Evolutionary conservation across 2,113 vertebrate genomes (phyloP).

Genomic region (Columba janthina): DNA sequence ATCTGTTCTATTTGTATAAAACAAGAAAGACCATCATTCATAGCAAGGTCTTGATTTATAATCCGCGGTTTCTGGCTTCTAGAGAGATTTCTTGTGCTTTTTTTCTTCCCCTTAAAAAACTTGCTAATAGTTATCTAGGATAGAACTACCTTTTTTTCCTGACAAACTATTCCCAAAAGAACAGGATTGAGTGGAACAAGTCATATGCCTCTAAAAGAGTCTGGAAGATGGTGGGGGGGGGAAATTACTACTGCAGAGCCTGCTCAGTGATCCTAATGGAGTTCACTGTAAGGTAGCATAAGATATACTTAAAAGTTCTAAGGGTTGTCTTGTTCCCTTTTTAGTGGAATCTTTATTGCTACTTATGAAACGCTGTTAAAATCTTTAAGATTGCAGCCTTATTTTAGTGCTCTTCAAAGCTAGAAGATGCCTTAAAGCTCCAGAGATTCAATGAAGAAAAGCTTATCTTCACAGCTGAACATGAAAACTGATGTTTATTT

Average conservation of each 20-base stretch:
- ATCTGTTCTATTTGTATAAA: not conserved
- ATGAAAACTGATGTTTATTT: not conserved
- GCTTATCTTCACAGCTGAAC: not conserved
- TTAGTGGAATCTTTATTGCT: not conserved
- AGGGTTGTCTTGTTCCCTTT: not conserved
- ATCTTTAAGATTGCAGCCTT: not conserved
- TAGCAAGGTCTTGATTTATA: not conserved
- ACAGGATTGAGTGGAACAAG: not conserved
- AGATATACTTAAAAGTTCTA: not conserved
- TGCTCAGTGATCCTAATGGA: not conserved
- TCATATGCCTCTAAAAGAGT: not conserved
- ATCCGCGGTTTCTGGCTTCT: not conserved
- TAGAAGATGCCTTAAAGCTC: not conserved
- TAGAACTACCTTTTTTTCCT: not conserved
- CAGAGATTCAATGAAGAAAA: not conserved
- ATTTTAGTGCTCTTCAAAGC: not conserved
- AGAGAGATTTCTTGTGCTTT: not conserved
- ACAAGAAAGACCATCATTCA: not conserved
- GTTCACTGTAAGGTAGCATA: not conserved
- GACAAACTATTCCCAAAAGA: not conserved
- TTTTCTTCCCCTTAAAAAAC: not conserved
- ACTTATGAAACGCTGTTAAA: not conserved
- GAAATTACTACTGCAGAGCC: not conserved
- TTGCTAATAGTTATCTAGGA: not conserved
- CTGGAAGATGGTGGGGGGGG: not conserved